phyloP scores from a whole-genome alignment of 1,140 invertebrate genomes.

The Drosophila pectinifera region DNA sequence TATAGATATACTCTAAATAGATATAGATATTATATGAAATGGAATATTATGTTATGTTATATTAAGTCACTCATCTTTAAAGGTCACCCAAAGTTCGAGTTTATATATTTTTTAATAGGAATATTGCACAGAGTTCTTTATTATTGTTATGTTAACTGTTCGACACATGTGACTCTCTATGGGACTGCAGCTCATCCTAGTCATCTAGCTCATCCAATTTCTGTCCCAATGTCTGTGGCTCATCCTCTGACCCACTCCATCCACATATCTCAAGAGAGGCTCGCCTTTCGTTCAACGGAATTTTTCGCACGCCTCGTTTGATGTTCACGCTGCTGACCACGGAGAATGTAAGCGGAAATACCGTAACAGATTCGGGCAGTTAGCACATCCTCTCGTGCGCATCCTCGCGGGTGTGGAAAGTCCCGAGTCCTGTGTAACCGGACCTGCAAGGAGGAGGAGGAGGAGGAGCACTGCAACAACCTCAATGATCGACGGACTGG shows the following conservation, averaged over 20 bases:
- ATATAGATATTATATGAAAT: background rate
- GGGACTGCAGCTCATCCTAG: conserved; percentile 3
- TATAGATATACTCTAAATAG: no score
- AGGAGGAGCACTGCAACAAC: conserved; percentile 5
- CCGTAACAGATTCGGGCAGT: conserved; percentile 62
- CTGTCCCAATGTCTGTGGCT: background rate
- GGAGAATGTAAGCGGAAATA: conserved; percentile 66
- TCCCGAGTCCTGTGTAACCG: conserved; percentile 57
- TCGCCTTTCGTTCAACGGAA: conserved; percentile 70
- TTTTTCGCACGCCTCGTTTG: conserved; percentile 73
- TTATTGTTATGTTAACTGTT: conserved; percentile 50
- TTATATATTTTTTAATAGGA: background rate
- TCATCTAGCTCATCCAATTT: background rate
- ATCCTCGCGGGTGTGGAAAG: conserved; percentile 30
- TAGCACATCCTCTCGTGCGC: conserved; percentile 38
- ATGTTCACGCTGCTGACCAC: conserved; percentile 58
- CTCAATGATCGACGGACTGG: conserved; percentile 43
- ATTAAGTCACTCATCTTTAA: background rate
- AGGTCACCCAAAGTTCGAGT: background rate
- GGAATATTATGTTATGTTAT: no score
- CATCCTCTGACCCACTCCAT: conserved; percentile 19
- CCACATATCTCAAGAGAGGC: conserved; percentile 22
- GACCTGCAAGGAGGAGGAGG: conserved; percentile 48
- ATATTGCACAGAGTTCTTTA: background rate
- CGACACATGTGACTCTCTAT: conserved; percentile 10